Percentiles rank a stretch among this genome's conserved stretches.
These are phyloP conservation scores for Ianthella basta DNA, from an alignment of 37 sponge, comb jelly and placozoan species.

Conservation along the genomic window DNA sequence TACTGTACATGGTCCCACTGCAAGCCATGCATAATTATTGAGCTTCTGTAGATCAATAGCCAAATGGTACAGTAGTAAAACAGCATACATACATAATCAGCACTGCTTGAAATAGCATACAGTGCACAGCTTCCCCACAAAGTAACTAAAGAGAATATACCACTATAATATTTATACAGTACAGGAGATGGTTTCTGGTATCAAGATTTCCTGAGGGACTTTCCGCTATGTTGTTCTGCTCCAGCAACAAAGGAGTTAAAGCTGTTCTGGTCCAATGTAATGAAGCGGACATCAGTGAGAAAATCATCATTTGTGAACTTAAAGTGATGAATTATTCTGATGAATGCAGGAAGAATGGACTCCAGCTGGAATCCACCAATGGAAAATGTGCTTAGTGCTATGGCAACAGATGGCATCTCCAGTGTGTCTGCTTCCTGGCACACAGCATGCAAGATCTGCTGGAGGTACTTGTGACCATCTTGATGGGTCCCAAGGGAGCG, in stretches of 20 bases:
- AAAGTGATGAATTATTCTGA: background rate
- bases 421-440: constrained; percentile 28
- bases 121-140: too few species aligned
- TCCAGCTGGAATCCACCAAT: background rate
- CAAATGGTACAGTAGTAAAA: too few species aligned
- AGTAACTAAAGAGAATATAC: too few species aligned
- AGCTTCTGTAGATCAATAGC: too few species aligned
- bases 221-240: background rate
- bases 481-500: constrained; percentile 1
- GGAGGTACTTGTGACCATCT: constrained; percentile 3
- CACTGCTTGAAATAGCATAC: too few species aligned
- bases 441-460: constrained; percentile 19
- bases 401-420: constrained; percentile 26
- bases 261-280: background rate
- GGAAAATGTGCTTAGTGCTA: constrained; percentile 4
- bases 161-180: too few species aligned
- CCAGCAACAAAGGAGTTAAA: background rate
- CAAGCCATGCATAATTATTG: too few species aligned
- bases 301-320: constrained; percentile 18
- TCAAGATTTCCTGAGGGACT: too few species aligned
- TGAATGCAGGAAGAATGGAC: background rate
- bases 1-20: too few species aligned
- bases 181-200: too few species aligned
- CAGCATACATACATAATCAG: too few species aligned
- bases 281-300: constrained; percentile 1